Evolutionary conservation across 2,113 vertebrate species (phyloP).

Genomic region (Toxostoma redivivum): DNA sequence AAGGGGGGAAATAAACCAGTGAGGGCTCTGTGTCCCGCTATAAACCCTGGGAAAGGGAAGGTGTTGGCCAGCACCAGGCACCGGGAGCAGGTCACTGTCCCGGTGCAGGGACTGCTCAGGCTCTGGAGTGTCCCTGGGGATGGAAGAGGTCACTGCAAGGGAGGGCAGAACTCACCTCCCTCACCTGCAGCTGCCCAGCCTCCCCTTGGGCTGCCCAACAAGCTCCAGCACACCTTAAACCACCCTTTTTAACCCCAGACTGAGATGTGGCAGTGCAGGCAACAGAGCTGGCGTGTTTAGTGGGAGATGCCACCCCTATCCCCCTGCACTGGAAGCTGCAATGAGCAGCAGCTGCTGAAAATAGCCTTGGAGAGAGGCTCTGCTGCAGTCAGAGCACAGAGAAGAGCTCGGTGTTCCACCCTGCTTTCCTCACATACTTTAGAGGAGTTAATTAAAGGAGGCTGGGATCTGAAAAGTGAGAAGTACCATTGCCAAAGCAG

Average conservation of each 20-base stretch:
- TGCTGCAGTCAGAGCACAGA: neutral
- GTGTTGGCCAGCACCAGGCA: neutral
- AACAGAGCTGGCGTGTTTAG: neutral
- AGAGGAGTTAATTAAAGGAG: constrained; percentile 6
- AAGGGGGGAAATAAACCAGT: neutral
- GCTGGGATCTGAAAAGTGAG: constrained; percentile 7
- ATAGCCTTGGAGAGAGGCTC: neutral
- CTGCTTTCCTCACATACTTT: neutral
- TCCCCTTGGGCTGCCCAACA: neutral
- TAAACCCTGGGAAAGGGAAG: neutral
- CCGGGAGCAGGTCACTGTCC: neutral
- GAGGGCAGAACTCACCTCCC: neutral
- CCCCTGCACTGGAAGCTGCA: neutral
- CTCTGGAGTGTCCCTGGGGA: neutral
- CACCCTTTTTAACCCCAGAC: neutral
- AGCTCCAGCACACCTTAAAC: neutral
- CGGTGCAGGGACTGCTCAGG: neutral
- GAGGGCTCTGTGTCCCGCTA: rapidly evolving
- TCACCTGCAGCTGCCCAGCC: neutral
- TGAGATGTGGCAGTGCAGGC: neutral
- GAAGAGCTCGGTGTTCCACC: neutral
- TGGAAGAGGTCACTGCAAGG: neutral
- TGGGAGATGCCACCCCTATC: neutral
- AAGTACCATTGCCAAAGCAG: neutral
- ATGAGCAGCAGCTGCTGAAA: neutral